phyloP scores from a whole-genome alignment of 2,797 vertebrate genomes.

The Odontamblyopus rebecca region DNA sequence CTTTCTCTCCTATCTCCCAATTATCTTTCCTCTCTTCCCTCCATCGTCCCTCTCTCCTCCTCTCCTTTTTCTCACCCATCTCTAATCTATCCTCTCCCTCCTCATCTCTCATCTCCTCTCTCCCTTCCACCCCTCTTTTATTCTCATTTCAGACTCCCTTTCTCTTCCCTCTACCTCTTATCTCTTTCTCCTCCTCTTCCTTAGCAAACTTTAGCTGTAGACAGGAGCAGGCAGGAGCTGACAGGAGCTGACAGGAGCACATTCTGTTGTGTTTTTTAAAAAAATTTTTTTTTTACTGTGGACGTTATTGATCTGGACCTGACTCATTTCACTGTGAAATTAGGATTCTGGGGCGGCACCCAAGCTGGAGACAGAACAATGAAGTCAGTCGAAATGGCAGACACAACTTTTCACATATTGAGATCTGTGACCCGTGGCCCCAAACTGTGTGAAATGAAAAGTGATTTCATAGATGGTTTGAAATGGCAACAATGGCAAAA shows the following conservation, averaged over 20 bases:
- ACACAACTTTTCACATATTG: not conserved
- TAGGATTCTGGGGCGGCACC: slow-evolving; percentile 16
- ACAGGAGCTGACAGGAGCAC: slow-evolving; percentile 12
- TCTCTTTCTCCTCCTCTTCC: not conserved
- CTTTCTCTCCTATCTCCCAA: no score
- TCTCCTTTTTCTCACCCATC: no score
- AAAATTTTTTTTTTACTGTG: slow-evolving; percentile 25
- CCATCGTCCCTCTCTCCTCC: no score
- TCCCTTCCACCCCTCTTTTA: not conserved
- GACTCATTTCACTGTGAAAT: slow-evolving; percentile 28
- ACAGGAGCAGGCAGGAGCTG: slow-evolving; percentile 14
- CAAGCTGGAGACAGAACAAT: slow-evolving; percentile 7
- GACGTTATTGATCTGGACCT: slow-evolving; percentile 23
- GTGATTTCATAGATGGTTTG: not conserved
- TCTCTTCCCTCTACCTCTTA: not conserved
- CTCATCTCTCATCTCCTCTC: no score
- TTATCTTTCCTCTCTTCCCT: no score
- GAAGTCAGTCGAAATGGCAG: slow-evolving; percentile 8
- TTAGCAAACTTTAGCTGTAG: slow-evolving; percentile 35
- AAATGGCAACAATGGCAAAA: not conserved
- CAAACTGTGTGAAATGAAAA: not conserved
- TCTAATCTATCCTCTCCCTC: no score
- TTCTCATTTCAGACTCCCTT: not conserved
- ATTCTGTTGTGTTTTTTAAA: slow-evolving; percentile 22
- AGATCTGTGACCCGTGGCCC: not conserved